Base-by-base conservation (phyloP, 2,113 vertebrate species). In the Sylvilagus bachmani region DNA sequence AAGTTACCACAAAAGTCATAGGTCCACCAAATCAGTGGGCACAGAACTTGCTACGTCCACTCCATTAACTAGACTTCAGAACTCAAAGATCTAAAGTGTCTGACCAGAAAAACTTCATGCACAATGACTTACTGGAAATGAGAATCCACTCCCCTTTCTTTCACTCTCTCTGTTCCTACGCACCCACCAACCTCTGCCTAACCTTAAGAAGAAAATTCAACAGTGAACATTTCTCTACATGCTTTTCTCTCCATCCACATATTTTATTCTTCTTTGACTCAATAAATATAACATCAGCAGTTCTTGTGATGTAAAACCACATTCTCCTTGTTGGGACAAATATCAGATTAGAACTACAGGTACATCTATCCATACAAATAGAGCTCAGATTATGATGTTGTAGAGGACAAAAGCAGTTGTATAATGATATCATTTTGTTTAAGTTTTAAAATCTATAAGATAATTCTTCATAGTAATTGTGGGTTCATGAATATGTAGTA, bases 181-280 rank as follows among this genome's bases (percentile, higher is more conserved):
- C 73, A 74, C n/a, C 10, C 62, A 61, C 53, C 36, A 55, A 33
- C 38, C 14, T 8, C 6, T 58, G 14, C 77, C 74, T 62, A 33
- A 58, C 19, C 31, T 90, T 58, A 80, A 90, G 27, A 85, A 92
- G 61, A 74, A 93, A 88, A 82, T 27, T 38, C 33, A 74, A 36
- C 38, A 81, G 9, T 44, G 44, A 64, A 55, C 16, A 53, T 66
- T 77, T 70, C 27, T 24, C 74, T 21, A 25, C 14, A 6, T 21
- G 25, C 16, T 38, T 62, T 81, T 67, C 67, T 29, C 82, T 83
- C 58, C 36, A 33, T 61, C 31, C n/a, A 66, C 36, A 29, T 33
- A 49, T 27, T 55, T 85, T 73, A 70, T 74, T 49, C 89, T 91
- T 53, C 66, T 96, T 66, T 90, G 62, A 61, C 53, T 67, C 62